A percentile compares a stretch with the other conserved stretches of the same genome.
Conservation (phyloP, 1,140 invertebrate species). For the Drosophila arawakana region DNA sequence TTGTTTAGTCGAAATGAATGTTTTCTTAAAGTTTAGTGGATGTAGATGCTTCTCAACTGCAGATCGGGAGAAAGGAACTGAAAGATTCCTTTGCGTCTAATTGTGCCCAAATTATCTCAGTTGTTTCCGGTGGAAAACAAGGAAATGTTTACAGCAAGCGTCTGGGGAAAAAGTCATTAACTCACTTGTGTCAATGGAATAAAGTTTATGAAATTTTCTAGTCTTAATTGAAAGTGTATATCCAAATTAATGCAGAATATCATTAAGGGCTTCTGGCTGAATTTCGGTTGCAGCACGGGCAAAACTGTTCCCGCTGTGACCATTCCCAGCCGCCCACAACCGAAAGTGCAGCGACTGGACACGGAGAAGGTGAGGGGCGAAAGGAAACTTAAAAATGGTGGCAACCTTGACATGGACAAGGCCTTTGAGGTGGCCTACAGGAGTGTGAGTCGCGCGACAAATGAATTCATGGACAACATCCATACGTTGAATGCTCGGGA, state of each 20-base stretch:
- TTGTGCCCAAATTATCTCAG: conserved; percentile 87
- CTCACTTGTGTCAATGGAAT: not conserved
- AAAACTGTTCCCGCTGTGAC: not conserved
- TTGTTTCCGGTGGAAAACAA: conserved; percentile 10
- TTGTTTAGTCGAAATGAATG: conserved; percentile 4
- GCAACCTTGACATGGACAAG: not conserved
- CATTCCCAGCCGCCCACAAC: no score
- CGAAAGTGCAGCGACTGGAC: not conserved
- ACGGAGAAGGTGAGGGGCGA: not conserved
- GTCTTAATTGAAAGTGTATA: not conserved
- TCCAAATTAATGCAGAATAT: conserved; percentile 17
- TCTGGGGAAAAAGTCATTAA: not conserved
- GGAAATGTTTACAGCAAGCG: not conserved
- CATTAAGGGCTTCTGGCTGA: not conserved
- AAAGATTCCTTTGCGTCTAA: conserved; percentile 85
- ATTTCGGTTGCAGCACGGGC: not conserved
- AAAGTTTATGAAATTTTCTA: not conserved
- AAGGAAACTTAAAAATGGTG: not conserved
- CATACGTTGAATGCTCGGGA: not conserved
- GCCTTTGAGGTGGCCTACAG: conserved; percentile 14
- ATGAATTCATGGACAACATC: not conserved
- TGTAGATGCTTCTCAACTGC: conserved; percentile 4
- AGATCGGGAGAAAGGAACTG: conserved; percentile 18
- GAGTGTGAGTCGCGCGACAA: not conserved
- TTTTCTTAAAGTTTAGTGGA: conserved; percentile 19